A percentile compares a stretch with the other conserved stretches of the same genome.
Conservation (phyloP, 2,113 vertebrate genomes). For the Sinocyclocheilus rhinocerous region DNA sequence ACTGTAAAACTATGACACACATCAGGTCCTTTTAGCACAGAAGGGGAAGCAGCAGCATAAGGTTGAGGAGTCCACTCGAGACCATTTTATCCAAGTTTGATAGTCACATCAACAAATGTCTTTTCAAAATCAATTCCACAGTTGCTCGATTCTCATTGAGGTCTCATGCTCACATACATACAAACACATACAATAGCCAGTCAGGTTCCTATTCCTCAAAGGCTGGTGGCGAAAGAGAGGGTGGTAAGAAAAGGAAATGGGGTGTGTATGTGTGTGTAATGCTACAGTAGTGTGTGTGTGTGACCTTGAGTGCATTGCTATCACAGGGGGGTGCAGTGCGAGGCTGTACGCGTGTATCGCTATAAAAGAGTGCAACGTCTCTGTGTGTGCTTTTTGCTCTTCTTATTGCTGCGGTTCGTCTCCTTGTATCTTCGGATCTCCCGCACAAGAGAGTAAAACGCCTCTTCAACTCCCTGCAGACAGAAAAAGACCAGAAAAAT, state of each 20-base stretch:
- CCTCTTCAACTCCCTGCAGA: conserved; percentile 83
- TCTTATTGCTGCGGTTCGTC: conserved; percentile 84
- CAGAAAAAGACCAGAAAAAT: background rate
- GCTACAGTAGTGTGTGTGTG: conserved; percentile 49
- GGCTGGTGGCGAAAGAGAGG: conserved; percentile 8
- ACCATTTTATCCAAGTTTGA: background rate
- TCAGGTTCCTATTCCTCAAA: conserved; percentile 29
- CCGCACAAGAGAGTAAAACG: conserved; percentile 85
- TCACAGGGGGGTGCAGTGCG: conserved; percentile 46
- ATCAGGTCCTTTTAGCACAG: background rate
- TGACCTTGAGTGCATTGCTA: conserved; percentile 29
- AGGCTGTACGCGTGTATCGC: conserved; percentile 47
- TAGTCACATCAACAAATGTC: background rate
- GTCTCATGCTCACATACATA: background rate
- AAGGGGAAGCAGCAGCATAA: background rate
- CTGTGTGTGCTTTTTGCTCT: conserved; percentile 83
- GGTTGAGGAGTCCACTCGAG: background rate
- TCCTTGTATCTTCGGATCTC: conserved; percentile 86
- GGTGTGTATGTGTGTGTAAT: conserved; percentile 16
- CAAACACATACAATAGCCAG: background rate
- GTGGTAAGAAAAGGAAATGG: conserved; percentile 5
- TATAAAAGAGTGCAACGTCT: conserved; percentile 83
- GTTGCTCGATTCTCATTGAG: conserved; percentile 15
- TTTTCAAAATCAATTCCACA: conserved; percentile 22
- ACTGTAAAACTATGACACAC: background rate